A percentile compares a stretch with the other conserved stretches of the same genome.
Conservation (phyloP, 2,113 vertebrate genomes). For the Oxyura jamaicensis region DNA sequence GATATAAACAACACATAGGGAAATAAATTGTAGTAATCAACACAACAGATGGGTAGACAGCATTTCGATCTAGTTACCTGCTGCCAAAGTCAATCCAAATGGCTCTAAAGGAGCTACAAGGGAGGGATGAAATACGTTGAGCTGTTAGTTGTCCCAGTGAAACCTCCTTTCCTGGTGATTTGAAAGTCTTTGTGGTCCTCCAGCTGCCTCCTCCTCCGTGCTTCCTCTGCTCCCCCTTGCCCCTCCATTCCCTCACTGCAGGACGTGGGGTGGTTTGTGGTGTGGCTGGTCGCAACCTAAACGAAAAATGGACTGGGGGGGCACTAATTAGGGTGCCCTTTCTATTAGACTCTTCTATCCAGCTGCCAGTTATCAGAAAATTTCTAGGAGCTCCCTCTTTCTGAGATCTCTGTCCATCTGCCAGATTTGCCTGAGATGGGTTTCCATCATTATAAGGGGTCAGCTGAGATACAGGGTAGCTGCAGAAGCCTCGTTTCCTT, state of each 20-base stretch:
- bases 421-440: not conserved
- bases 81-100: slow-evolving; percentile 39
- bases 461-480: not conserved
- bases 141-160: not conserved
- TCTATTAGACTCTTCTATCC: not conserved
- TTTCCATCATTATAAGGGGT: not conserved
- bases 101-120: not conserved
- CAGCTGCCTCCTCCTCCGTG: rapidly evolving
- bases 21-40: slow-evolving; percentile 18
- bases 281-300: rapidly evolving
- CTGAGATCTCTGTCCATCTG: not conserved
- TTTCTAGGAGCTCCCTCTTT: not conserved
- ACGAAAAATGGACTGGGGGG: not conserved
- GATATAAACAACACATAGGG: not conserved
- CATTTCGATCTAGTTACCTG: slow-evolving; percentile 31
- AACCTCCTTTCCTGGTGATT: not conserved
- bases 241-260: not conserved
- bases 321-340: not conserved
- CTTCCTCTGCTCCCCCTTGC: not conserved
- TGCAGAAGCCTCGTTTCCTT: not conserved
- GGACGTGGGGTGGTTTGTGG: not conserved
- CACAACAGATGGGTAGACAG: not conserved
- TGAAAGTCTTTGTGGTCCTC: not conserved
- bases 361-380: not conserved
- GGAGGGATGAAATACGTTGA: not conserved